A percentile compares a stretch with the other conserved stretches of the same genome.
Evolutionary conservation across 2,888 invertebrate genomes (phyloP).

Genomic region (Erannis defoliaria): DNA sequence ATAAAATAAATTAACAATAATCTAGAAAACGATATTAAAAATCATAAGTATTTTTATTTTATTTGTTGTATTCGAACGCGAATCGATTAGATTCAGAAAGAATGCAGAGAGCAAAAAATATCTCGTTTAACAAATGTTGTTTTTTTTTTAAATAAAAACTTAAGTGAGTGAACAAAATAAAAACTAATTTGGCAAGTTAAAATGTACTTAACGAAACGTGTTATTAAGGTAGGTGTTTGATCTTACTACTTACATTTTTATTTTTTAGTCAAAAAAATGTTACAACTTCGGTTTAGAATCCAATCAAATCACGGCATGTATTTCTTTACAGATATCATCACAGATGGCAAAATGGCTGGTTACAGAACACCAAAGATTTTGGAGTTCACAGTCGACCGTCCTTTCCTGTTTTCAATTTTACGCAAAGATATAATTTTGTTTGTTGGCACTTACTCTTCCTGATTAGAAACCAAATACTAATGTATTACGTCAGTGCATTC

Average conservation of each 20-base stretch:
- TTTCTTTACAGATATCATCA: slow-evolving; percentile 3
- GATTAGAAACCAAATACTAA: neutral
- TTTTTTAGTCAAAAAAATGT: no score
- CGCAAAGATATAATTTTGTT: slow-evolving; percentile 39
- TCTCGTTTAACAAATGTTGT: no score
- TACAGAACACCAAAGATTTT: neutral
- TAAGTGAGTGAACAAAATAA: no score
- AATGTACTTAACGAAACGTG: neutral
- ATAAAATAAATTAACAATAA: no score
- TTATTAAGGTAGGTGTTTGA: neutral
- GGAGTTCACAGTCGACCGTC: slow-evolving; percentile 64
- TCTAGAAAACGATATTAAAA: no score
- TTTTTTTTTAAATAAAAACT: no score
- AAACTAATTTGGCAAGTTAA: no score
- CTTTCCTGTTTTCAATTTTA: slow-evolving; percentile 53
- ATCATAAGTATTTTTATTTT: no score
- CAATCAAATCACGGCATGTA: neutral
- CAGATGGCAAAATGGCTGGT: neutral
- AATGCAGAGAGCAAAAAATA: no score
- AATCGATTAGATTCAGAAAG: no score
- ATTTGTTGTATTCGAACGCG: no score
- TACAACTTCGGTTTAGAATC: neutral
- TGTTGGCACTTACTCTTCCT: slow-evolving; percentile 36
- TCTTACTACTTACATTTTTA: no score
- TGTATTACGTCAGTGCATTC: neutral